These are phyloP conservation scores for Bos javanicus DNA, from an alignment of 2,113 vertebrate genomes.

Conservation along the genomic window DNA sequence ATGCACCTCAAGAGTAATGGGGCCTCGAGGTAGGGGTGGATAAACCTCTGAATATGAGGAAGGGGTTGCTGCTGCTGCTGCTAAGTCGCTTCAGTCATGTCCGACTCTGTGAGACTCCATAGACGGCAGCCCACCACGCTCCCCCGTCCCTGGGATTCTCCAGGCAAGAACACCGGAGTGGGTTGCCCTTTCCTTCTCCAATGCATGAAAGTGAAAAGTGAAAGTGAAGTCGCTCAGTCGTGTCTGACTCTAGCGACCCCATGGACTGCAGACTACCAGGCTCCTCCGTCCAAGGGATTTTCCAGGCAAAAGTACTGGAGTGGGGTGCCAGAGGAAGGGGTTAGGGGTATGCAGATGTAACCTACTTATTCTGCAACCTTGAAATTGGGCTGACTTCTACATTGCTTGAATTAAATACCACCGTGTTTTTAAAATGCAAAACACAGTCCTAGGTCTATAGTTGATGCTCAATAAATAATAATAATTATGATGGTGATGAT, in stretches of 20 bases:
- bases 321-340: neutral
- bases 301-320: too few species aligned
- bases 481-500: neutral
- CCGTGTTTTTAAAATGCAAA: neutral
- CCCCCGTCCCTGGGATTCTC: too few species aligned
- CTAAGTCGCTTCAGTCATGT: too few species aligned
- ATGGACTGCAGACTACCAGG: too few species aligned
- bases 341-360: neutral
- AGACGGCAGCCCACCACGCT: too few species aligned
- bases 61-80: neutral
- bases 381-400: neutral
- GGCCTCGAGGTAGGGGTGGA: neutral
- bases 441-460: neutral
- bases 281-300: too few species aligned
- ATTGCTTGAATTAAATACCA: conserved; percentile 29
- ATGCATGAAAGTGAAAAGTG: too few species aligned
- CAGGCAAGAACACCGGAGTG: too few species aligned
- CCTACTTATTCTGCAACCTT: neutral
- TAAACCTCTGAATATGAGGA: conserved; percentile 16
- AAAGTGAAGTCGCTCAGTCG: too few species aligned
- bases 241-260: too few species aligned
- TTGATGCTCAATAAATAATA: conserved; percentile 46
- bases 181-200: too few species aligned
- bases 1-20: conserved; percentile 20
- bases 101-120: too few species aligned